Conservation (phyloP, 2,888 invertebrate genomes). For the Oscheius sp. region DNA sequence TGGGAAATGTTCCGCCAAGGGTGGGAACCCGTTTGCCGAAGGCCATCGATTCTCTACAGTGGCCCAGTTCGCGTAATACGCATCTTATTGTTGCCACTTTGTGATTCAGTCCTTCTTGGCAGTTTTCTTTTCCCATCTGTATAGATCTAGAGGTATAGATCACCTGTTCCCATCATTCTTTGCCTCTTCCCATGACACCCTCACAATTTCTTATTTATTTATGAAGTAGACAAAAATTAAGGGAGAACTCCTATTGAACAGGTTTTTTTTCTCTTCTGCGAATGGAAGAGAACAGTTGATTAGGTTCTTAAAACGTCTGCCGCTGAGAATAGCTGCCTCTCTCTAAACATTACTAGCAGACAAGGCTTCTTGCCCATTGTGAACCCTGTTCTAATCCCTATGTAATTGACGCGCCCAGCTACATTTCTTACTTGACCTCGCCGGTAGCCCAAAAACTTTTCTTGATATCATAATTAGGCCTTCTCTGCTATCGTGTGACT, state of each 20-base stretch:
- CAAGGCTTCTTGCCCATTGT: background rate
- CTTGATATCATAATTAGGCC: too few relatives aligned
- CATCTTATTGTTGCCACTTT: background rate
- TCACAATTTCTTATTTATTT: background rate
- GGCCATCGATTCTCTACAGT: constrained; percentile 30
- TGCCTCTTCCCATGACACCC: background rate
- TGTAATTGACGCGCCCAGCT: constrained; percentile 1
- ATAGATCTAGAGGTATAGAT: background rate
- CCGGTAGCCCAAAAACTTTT: constrained; percentile 3
- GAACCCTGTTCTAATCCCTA: constrained; percentile 14
- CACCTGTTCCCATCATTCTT: background rate
- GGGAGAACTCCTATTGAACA: background rate
- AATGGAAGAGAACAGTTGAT: too few relatives aligned
- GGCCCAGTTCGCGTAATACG: constrained; percentile 8
- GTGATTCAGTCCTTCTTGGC: constrained; percentile 1
- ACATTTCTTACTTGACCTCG: background rate
- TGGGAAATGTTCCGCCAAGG: background rate
- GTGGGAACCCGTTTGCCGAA: constrained; percentile 30
- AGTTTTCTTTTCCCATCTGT: background rate
- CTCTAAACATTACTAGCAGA: too few relatives aligned
- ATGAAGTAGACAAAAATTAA: background rate
- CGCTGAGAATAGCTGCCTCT: too few relatives aligned
- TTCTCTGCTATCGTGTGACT: constrained; percentile 7
- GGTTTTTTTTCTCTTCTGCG: background rate
- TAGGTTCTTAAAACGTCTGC: too few relatives aligned